Conservation (phyloP, 2,113 vertebrate genomes). For the Microcebus lehilahytsara region DNA sequence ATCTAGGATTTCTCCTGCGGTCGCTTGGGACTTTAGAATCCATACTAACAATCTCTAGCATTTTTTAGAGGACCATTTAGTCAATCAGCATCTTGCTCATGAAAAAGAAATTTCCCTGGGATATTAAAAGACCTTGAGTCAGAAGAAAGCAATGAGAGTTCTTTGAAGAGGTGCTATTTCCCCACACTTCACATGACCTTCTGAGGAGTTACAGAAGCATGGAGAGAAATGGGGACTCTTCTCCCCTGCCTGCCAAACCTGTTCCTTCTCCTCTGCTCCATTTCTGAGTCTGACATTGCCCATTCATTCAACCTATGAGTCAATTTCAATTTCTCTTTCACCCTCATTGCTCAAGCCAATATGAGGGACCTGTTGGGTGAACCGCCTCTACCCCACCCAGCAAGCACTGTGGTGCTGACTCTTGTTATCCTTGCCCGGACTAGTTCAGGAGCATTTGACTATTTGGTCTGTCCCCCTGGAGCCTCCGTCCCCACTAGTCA, state of each 20-base stretch:
- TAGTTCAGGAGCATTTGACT: accelerated
- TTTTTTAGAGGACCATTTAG: neutral
- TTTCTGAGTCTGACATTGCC: neutral
- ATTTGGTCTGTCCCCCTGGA: neutral
- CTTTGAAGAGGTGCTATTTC: neutral
- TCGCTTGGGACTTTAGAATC: neutral
- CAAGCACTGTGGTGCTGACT: too few species aligned
- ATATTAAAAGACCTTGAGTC: neutral
- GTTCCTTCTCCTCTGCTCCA: neutral
- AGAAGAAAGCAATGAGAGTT: neutral
- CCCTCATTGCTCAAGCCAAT: neutral
- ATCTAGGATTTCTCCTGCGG: neutral
- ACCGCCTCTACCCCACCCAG: accelerated
- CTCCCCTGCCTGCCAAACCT: neutral
- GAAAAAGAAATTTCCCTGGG: neutral
- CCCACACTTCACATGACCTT: neutral
- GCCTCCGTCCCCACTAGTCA: neutral
- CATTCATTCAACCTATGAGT: neutral
- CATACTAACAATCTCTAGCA: neutral
- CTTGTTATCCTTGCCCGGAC: neutral
- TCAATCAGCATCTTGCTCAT: neutral
- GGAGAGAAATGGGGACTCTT: neutral
- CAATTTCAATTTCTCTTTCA: neutral
- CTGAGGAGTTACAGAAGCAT: neutral
- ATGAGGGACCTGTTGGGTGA: neutral